Conservation (phyloP, 2,797 vertebrate genomes). For the Eidolon dupreanum region DNA sequence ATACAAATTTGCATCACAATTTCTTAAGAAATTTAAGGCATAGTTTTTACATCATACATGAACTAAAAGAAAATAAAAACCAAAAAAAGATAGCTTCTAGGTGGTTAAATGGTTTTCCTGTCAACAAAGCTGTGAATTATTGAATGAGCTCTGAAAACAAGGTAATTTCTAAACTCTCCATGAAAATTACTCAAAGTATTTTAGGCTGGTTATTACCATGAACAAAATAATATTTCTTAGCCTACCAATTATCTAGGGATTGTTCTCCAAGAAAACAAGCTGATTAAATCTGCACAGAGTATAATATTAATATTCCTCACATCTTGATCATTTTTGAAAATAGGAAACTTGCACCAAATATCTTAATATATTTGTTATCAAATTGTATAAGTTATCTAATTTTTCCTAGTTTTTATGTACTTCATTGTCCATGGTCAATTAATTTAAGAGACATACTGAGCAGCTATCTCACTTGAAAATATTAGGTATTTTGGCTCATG, state of each 20-base stretch:
- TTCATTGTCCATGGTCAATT: neutral
- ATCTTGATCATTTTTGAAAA: neutral
- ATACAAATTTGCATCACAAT: neutral
- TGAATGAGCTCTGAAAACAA: neutral
- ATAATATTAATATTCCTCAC: neutral
- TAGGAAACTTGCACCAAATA: neutral
- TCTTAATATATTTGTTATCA: neutral
- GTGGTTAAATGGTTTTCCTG: neutral
- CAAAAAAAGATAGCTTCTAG: neutral
- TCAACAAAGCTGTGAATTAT: neutral
- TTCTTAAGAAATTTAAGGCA: neutral
- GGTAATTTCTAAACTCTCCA: neutral
- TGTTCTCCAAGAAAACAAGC: constrained; percentile 38
- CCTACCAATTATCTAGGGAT: neutral
- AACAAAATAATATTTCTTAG: constrained; percentile 30
- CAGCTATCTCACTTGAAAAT: neutral
- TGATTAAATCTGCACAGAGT: constrained; percentile 40
- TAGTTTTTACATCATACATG: neutral
- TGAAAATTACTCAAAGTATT: neutral
- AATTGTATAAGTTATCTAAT: neutral
- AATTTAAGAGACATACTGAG: neutral
- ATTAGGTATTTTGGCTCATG: neutral
- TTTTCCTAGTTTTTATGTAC: neutral
- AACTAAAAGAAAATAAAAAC: constrained; percentile 21
- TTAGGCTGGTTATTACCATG: neutral